A percentile compares a stretch with the other conserved stretches of the same genome.
Conservation (phyloP, 2,888 invertebrate species). For the Cataglyphis albicans region DNA sequence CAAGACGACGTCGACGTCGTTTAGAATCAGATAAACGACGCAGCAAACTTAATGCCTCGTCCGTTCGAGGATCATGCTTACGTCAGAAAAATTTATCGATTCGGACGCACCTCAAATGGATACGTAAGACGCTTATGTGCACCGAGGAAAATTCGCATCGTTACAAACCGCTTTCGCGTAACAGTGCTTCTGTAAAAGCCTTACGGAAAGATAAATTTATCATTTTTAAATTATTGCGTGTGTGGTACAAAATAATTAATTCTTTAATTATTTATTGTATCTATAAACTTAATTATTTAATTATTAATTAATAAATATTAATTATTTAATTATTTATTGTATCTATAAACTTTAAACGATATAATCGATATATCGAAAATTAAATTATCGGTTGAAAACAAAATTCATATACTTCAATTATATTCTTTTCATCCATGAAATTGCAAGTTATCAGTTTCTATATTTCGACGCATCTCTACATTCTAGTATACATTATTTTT, state of each 20-base stretch:
- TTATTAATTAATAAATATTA: too few species aligned
- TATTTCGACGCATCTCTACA: neutral
- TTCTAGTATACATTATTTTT: neutral
- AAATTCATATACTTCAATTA: neutral
- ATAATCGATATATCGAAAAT: constrained; percentile 13
- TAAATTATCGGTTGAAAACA: neutral
- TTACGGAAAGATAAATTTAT: neutral
- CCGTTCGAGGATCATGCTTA: constrained; percentile 19
- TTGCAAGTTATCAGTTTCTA: neutral
- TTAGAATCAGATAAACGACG: constrained; percentile 66
- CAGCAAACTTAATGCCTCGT: constrained; percentile 46
- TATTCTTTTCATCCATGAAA: neutral
- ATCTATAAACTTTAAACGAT: neutral
- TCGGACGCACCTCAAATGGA: constrained; percentile 28
- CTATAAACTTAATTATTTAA: neutral
- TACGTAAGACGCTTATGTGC: constrained; percentile 15
- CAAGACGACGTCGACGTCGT: constrained; percentile 61
- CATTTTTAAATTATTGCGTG: neutral
- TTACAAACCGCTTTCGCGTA: constrained; percentile 11
- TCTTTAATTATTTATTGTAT: neutral
- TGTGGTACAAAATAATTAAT: neutral
- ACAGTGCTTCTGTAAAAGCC: neutral
- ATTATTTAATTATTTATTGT: neutral
- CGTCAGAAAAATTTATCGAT: constrained; percentile 51
- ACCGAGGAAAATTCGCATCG: constrained; percentile 26